Percentiles rank a stretch among this genome's conserved stretches.
These are phyloP conservation scores for Misgurnus anguillicaudatus DNA, from an alignment of 2,113 vertebrate species.

Conservation along the genomic window DNA sequence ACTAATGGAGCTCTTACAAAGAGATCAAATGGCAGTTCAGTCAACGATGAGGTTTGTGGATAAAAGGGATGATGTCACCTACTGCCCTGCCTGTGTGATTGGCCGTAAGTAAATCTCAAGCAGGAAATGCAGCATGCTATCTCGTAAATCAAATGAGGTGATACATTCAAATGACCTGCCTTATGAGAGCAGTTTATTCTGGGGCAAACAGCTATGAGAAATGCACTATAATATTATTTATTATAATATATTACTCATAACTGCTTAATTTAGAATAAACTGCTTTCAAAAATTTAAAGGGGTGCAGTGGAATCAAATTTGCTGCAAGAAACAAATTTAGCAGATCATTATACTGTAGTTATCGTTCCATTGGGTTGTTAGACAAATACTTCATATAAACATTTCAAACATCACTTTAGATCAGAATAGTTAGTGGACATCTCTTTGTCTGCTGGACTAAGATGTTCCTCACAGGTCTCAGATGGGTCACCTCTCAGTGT, in stretches of 20 bases:
- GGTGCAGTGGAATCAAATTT: too few species aligned
- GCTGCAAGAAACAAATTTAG: too few species aligned
- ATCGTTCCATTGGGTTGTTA: background rate
- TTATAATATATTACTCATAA: too few species aligned
- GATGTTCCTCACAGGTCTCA: background rate
- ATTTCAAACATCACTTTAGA: background rate
- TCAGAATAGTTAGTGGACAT: conserved; percentile 46
- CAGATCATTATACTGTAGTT: too few species aligned
- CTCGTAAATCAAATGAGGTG: background rate
- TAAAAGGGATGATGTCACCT: conserved; percentile 23
- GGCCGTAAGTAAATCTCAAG: background rate
- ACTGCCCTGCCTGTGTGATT: background rate
- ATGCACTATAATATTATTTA: too few species aligned
- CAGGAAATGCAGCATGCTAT: background rate
- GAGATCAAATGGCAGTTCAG: conserved; percentile 30
- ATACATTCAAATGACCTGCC: too few species aligned
- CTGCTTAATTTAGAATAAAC: too few species aligned
- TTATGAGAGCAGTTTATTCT: too few species aligned
- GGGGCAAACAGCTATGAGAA: too few species aligned
- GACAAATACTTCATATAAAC: background rate
- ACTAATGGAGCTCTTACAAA: conserved; percentile 32
- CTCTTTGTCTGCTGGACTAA: conserved; percentile 80
- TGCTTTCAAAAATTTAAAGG: too few species aligned
- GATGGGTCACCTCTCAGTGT: conserved; percentile 51
- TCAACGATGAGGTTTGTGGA: conserved; percentile 35